Evolutionary conservation across 1,140 invertebrate genomes (phyloP).

Genomic region (Pseudoatta argentina): DNA sequence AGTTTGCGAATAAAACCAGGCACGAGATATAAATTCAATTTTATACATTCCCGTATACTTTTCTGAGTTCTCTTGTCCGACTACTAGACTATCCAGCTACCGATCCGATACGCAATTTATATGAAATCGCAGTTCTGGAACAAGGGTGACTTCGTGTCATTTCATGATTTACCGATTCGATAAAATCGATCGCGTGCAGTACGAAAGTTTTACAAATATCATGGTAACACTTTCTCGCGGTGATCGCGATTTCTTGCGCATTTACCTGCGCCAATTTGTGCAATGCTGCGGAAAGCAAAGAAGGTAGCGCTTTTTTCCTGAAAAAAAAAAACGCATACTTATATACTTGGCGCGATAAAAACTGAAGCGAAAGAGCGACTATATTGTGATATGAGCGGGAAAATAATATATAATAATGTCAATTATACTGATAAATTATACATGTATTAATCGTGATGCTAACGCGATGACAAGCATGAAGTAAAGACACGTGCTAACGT

Average conservation of each 20-base stretch:
- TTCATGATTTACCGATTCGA: slow-evolving; percentile 64
- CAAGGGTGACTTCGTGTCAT: slow-evolving; percentile 55
- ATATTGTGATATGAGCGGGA: slow-evolving; percentile 10
- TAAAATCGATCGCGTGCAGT: slow-evolving; percentile 52
- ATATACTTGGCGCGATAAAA: not conserved
- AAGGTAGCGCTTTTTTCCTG: not conserved
- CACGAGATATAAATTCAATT: slow-evolving; percentile 81
- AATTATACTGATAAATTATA: slow-evolving; percentile 16
- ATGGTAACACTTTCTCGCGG: slow-evolving; percentile 36
- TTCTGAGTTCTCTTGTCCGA: slow-evolving; percentile 76
- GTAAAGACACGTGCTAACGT: not conserved
- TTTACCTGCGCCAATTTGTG: slow-evolving; percentile 5
- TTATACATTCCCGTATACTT: slow-evolving; percentile 80
- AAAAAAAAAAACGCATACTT: not conserved
- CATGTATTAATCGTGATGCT: not conserved
- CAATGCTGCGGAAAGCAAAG: slow-evolving; percentile 8
- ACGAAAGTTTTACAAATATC: slow-evolving; percentile 30
- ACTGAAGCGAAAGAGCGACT: not conserved
- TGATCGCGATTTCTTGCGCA: not conserved
- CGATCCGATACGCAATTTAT: slow-evolving; percentile 54
- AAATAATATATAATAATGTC: slow-evolving; percentile 28
- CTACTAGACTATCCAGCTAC: slow-evolving; percentile 68
- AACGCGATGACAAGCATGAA: slow-evolving; percentile 10
- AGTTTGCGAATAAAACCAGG: slow-evolving; percentile 71
- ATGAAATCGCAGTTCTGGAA: slow-evolving; percentile 42